Percentiles rank a stretch among this genome's conserved stretches.
phyloP scores from a whole-genome alignment of 2,113 vertebrate species.

The Catharus minimus region DNA sequence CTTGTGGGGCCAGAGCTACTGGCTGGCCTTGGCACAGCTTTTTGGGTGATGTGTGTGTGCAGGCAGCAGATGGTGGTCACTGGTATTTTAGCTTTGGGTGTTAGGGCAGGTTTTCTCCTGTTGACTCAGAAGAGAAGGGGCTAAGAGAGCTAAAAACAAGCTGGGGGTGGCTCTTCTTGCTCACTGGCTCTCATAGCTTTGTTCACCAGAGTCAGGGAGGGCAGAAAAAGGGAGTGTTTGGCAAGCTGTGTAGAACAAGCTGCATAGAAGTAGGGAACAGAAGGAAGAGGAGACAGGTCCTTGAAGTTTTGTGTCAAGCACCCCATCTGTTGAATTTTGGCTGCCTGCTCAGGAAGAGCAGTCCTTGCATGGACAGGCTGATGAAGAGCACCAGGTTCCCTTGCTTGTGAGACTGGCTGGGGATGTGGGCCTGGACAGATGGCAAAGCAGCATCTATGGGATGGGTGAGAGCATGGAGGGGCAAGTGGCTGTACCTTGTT shows the following conservation, averaged over 20 bases:
- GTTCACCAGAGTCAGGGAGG: background rate
- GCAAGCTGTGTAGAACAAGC: background rate
- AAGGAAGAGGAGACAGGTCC: background rate
- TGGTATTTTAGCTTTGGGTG: background rate
- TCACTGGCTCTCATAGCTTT: background rate
- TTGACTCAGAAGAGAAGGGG: background rate
- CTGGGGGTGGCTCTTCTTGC: background rate
- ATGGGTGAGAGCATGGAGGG: background rate
- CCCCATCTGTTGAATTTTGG: background rate
- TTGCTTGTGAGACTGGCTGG: background rate
- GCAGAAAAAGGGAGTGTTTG: background rate
- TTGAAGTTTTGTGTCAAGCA: background rate
- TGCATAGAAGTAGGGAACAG: background rate
- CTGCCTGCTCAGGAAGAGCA: accelerated
- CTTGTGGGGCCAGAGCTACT: background rate
- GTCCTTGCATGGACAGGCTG: background rate
- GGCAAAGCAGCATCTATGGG: background rate
- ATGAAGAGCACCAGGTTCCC: background rate
- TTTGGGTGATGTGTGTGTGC: background rate
- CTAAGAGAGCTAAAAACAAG: background rate
- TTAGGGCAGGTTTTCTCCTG: background rate
- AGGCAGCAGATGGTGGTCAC: background rate
- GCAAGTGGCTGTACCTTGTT: background rate
- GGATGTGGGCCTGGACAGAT: background rate
- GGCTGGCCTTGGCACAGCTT: background rate